Base-by-base conservation (phyloP, 2,888 invertebrate genomes). In the Hymenopus coronatus region DNA sequence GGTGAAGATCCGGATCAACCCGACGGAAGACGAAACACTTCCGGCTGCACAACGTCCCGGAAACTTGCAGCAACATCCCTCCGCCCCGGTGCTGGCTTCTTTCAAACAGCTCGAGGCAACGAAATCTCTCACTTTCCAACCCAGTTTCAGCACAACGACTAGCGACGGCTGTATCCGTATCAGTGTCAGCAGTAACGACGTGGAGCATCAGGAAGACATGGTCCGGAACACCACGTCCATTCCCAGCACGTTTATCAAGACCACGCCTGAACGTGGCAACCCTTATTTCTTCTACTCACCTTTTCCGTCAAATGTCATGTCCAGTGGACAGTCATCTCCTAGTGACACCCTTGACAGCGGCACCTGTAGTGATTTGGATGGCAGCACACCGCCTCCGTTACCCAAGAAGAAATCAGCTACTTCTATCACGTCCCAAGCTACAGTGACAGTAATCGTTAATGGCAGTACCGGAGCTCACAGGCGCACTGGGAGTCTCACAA, bases 291-390 rank as follows among this genome's bases (percentile, higher is more conserved):
- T 95, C 91, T 96, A 95, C 93, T 95, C 94, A 91, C 94, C 95
- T 9, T 96, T 94, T 91, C 94, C 93, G 90, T 94, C 94, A 91
- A 94, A 94, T 12, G 94, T 93, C 90, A 94, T 94, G 93, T 96
- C 96, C 87, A 97, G 97, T 92, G 97, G 97, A 1, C 97, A 97
- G 92, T 96, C 97, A 92, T 97, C 97, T 54, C 97, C 97, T 1
- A 97, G 96, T 92, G 97, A 97, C 92, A 97, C 97, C 0, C 93
- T 97, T 90, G 97, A 97, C 93, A 97, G 97, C 89, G 97, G 97
- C 85, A 97, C 97, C 81, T 97, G 97, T 93, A 97, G 97, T 92
- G 97, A 97, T 93, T 94, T 97, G 91, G 97, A 97, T 91, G 95
- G 96, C 83, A 91, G 91, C 86, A 96, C 96, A 30, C 96, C 96